Conservation (phyloP, 2,797 vertebrate genomes). For the Phataginus tricuspis region DNA sequence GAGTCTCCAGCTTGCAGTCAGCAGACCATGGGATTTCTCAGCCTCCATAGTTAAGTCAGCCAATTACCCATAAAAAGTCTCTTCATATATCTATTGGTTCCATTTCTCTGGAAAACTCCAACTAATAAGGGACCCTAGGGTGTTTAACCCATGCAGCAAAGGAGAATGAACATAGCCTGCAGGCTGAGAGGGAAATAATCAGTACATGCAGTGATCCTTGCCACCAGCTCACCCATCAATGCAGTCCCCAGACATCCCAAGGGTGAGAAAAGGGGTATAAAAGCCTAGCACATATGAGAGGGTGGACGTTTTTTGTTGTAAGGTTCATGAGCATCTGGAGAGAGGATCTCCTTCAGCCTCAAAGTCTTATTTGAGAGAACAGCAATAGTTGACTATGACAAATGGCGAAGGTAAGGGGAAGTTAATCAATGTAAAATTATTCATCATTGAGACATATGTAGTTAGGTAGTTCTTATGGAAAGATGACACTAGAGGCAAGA, state of each 20-base stretch:
- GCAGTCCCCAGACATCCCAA: not conserved
- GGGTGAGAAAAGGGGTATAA: not conserved
- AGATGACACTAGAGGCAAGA: not conserved
- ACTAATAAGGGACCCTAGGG: not conserved
- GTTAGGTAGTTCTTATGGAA: not conserved
- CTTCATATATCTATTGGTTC: not conserved
- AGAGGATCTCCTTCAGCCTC: not conserved
- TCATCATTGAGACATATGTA: not conserved
- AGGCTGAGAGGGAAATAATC: not conserved
- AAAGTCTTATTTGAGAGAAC: not conserved
- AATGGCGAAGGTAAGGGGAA: not conserved
- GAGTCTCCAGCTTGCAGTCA: not conserved
- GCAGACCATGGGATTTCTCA: not conserved
- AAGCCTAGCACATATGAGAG: not conserved
- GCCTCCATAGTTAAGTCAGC: not conserved
- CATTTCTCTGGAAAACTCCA: not conserved
- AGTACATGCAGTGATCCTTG: accelerated
- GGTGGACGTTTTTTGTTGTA: not conserved
- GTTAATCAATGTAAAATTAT: too few relatives aligned
- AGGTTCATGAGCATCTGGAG: not conserved
- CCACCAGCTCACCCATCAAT: not conserved
- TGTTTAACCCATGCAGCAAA: not conserved
- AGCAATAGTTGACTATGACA: not conserved
- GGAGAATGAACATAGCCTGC: not conserved
- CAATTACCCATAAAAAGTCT: not conserved